Percentiles rank a stretch among this genome's conserved stretches.
Evolutionary conservation across 1,140 invertebrate genomes (phyloP).

Genomic region (Drosophila parvula): DNA sequence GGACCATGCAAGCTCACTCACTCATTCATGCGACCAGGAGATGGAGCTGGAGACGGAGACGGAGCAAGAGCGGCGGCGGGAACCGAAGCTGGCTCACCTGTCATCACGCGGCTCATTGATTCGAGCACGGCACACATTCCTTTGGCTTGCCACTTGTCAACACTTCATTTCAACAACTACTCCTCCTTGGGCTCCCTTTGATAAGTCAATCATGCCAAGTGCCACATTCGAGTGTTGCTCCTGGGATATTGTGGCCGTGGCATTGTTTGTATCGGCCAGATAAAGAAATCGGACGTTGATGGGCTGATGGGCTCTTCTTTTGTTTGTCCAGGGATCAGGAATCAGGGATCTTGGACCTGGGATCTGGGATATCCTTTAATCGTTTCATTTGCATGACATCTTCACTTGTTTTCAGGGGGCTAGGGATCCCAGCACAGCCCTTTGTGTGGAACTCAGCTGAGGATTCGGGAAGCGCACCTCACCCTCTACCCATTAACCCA

Average conservation of each 20-base stretch:
- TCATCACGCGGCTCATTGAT: conserved; percentile 77
- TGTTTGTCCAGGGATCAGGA: conserved; percentile 45
- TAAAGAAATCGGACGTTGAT: conserved; percentile 41
- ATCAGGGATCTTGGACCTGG: background rate
- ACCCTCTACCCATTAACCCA: conserved; percentile 17
- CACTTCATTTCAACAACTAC: conserved; percentile 70
- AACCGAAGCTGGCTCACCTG: conserved; percentile 13
- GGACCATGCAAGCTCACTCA: conserved; percentile 54
- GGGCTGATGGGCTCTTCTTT: conserved; percentile 33
- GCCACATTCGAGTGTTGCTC: conserved; percentile 75
- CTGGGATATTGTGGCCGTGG: conserved; percentile 58
- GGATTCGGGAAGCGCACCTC: background rate
- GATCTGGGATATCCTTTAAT: conserved; percentile 20
- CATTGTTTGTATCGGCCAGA: conserved; percentile 28
- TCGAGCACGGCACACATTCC: conserved; percentile 74
- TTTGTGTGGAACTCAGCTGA: conserved; percentile 23
- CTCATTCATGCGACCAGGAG: conserved; percentile 69
- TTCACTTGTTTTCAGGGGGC: conserved; percentile 11
- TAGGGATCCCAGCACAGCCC: conserved; percentile 20
- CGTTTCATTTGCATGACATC: conserved; percentile 68
- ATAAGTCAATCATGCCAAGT: conserved; percentile 81
- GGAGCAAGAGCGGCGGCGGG: background rate
- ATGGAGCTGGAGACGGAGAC: background rate
- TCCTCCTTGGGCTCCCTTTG: conserved; percentile 68
- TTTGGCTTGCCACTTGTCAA: conserved; percentile 80